Evolutionary conservation across 2,113 vertebrate species (phyloP), one percentile per base, ranked within the genome.

Genomic region (Platysteira castanea): DNA sequence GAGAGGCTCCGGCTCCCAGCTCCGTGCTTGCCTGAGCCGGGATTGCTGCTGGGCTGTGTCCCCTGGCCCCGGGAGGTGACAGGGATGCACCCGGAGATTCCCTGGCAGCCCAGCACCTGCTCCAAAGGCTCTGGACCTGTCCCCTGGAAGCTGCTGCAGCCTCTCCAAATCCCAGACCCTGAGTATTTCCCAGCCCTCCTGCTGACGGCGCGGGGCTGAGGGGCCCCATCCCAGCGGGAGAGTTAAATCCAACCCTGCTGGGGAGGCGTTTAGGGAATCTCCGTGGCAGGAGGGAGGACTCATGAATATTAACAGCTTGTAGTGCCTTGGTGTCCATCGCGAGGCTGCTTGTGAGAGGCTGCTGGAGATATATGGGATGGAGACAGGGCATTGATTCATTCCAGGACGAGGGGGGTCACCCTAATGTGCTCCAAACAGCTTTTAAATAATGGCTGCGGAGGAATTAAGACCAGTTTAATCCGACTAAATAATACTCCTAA

Each of bases 381-480:
- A 91, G 90, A 64, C 54, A 35, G 63, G 79, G 56, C 83, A 84
- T 78, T 78, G 95, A 96, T 95, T 78, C 35, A 28, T 67, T 15
- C 15, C 5, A 4, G 74, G 80, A 56, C 28, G 56, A 63, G 80
- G 42, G 63, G 46, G 64, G 56, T 60, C 8, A 2, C 70, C 3
- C 2, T 84, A 39, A 75, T 50, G 57, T 30, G 64, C 86, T 93
- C 89, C 86, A 67, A 90, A 84, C 83, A 35, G 86, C 86, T 87
- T 74, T 74, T 57, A 90, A 81, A 91, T 84, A 41, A 91, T 52
- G 73, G 17, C 47, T 81, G 61, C 1, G 0, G 52, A 50, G 37
- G 73, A 93, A 64, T 93, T 89, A 89, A 95, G 64, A 95, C 77
- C 87, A 75, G 49, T 90, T 96, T 95, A 96, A 95, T 95, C 80